A percentile compares a stretch with the other conserved stretches of the same genome.
Conservation (phyloP, 2,888 invertebrate genomes). For the Andricus quercusramuli region DNA sequence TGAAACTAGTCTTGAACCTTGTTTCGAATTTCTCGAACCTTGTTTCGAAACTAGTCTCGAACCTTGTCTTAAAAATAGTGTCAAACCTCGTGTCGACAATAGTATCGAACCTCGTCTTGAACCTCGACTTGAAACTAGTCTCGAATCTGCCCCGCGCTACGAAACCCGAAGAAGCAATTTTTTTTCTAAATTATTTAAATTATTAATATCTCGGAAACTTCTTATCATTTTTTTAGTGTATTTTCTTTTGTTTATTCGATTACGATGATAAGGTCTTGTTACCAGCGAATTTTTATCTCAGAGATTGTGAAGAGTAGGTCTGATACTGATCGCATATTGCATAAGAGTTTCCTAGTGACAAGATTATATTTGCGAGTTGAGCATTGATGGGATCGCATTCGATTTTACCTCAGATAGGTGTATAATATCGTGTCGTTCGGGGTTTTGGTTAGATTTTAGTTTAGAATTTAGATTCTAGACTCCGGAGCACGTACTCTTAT, state of each 20-base stretch:
- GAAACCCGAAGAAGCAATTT: too few species aligned
- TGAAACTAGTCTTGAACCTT: too few species aligned
- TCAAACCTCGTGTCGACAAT: too few species aligned
- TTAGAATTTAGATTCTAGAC: constrained; percentile 59
- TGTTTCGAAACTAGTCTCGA: too few species aligned
- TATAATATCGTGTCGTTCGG: constrained; percentile 53
- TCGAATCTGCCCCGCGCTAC: too few species aligned
- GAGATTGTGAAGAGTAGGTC: background rate
- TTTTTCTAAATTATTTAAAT: too few species aligned
- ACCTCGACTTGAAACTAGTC: too few species aligned
- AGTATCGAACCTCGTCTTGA: too few species aligned
- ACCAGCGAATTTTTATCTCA: constrained; percentile 51
- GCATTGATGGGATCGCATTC: constrained; percentile 64
- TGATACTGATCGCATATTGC: constrained; percentile 65
- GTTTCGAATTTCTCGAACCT: too few species aligned
- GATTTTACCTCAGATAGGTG: constrained; percentile 62
- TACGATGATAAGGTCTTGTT: constrained; percentile 17
- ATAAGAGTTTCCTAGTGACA: constrained; percentile 63
- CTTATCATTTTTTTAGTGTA: too few species aligned
- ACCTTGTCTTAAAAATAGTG: accelerated
- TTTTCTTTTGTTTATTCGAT: too few species aligned
- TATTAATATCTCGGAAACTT: too few species aligned
- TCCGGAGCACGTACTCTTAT: constrained; percentile 43
- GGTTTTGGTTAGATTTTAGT: constrained; percentile 62
- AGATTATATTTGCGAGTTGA: constrained; percentile 61